Evolutionary conservation across 92 coral and sea anemone genomes (phyloP), one percentile per base, ranked within the genome.

Genomic region (Bergia puertoricense): DNA sequence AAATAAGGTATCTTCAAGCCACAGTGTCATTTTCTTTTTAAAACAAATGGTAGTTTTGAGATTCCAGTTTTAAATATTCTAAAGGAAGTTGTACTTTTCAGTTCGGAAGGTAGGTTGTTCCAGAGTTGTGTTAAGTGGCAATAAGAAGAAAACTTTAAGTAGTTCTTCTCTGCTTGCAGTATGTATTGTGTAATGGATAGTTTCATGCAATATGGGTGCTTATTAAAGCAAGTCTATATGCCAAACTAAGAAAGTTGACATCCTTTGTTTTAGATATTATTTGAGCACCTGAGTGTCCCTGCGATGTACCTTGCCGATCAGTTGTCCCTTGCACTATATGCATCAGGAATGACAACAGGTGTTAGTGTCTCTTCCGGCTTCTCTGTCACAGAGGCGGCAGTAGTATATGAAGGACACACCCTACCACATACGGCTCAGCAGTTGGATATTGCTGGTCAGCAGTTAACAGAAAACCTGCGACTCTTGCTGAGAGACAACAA

Each of bases 241-340:
- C 16, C 59, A 79, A 22, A 80, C 72, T 80, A 65, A n/a, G 30
- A 37, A 22, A 50, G 22, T 10, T 22, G 51, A 42, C 36, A 71
- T 71, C 8, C 77, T 56, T 88, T 88, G 36, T 89, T 94, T 23
- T 85, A 97, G 99, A 94, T 97, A 46, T 80, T 97, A 62, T 97
- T 97, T 90, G 99, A 97, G 68, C 98, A 95, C 78, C 91, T 97
- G 11, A 88, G 93, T 62, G 96, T 92, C 54, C 99, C 99, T 40
- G 98, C 99, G 13, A 88, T 97, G 94, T 97, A 92, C 89, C 90
- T 97, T 71, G 98, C 96, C 15, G 94, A 93, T 80, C 99, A 97
- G 66, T 89, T 95, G 69, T 93, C 94, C 0, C 89, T 97, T 66
- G 92, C 98, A 20, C 69, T 97, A 81, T 97, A 92, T 85, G 96